These are phyloP conservation scores for Mesaphorura yosii DNA, from an alignment of 1,140 invertebrate species.

Conservation along the genomic window DNA sequence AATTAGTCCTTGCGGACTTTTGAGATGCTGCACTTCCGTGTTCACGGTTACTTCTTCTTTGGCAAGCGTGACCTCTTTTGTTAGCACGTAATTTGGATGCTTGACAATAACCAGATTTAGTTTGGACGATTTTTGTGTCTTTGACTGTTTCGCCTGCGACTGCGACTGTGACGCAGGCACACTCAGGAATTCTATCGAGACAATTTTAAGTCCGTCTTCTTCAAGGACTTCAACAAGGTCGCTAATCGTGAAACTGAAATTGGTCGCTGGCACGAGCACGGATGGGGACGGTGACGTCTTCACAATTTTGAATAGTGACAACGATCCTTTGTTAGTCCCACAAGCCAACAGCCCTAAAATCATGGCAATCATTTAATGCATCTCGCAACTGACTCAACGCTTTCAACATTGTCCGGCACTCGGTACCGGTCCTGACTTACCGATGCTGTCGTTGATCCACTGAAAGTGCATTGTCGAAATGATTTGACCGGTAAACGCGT, in stretches of 20 bases:
- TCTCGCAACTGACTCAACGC: not conserved
- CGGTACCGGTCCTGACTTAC: not conserved
- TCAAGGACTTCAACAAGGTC: conserved; percentile 8
- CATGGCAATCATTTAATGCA: not conserved
- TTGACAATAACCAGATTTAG: conserved; percentile 6
- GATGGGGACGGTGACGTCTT: not conserved
- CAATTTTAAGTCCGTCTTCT: conserved; percentile 5
- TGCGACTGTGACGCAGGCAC: too few relatives aligned
- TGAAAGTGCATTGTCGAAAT: not conserved
- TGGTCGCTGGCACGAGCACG: not conserved
- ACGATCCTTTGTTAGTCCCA: not conserved
- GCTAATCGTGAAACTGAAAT: not conserved
- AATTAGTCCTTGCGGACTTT: conserved; percentile 8
- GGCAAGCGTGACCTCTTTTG: not conserved
- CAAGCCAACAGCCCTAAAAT: not conserved
- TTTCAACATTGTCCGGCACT: not conserved
- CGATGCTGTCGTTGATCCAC: not conserved
- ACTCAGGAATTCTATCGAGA: not conserved
- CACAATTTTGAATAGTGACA: not conserved
- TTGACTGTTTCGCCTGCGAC: not conserved
- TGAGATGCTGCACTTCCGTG: conserved; percentile 3
- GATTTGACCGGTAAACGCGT: not conserved
- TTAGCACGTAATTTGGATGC: conserved; percentile 7
- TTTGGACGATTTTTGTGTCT: not conserved
- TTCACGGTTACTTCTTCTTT: not conserved